These are phyloP conservation scores for Acanthornis magna DNA, from an alignment of 2,797 vertebrate species.

Conservation along the genomic window DNA sequence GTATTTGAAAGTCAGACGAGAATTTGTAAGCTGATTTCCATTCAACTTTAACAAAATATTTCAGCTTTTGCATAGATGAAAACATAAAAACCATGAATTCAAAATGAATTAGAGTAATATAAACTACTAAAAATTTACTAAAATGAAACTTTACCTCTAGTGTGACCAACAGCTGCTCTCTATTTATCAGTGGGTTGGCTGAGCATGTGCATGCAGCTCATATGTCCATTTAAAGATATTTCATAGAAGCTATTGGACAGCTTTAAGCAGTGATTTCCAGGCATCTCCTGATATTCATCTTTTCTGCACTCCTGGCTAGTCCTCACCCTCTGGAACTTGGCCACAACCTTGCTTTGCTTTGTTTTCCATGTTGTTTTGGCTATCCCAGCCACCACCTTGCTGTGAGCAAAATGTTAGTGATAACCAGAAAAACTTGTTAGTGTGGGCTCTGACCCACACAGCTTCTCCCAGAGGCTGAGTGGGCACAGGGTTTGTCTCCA, in stretches of 20 bases:
- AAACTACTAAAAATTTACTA: background rate
- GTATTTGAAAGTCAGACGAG: background rate
- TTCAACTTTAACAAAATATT: constrained; percentile 26
- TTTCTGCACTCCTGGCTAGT: background rate
- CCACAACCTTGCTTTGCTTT: background rate
- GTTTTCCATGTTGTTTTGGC: background rate
- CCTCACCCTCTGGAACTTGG: background rate
- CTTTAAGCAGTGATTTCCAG: background rate
- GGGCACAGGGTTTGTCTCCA: background rate
- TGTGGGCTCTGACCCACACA: background rate
- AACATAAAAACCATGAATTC: background rate
- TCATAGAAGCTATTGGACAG: background rate
- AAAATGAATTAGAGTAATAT: background rate
- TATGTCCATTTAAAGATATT: background rate
- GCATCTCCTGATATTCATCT: background rate
- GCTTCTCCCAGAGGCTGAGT: background rate
- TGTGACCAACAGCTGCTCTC: background rate
- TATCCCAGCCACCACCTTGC: background rate
- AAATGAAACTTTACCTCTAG: background rate
- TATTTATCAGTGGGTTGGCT: background rate
- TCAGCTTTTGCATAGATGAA: background rate
- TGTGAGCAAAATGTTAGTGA: background rate
- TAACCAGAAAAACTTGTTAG: background rate
- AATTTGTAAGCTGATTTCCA: constrained; percentile 21
- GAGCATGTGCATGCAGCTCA: background rate